Evolutionary conservation across 2,888 invertebrate species (phyloP).

Genomic region (Fragum fragum): DNA sequence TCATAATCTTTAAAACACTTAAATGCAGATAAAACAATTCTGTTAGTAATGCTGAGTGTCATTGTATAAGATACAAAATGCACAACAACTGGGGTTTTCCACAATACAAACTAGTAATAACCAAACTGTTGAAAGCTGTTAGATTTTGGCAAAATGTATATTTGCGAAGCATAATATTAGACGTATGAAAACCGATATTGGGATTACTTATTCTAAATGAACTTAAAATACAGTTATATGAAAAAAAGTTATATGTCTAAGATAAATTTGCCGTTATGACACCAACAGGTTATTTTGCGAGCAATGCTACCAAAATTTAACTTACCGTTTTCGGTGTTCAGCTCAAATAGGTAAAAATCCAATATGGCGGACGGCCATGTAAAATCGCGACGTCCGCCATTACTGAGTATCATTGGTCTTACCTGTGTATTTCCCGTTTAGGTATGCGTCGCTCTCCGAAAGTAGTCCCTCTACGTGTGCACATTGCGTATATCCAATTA

Average conservation of each 20-base stretch:
- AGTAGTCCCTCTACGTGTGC: slow-evolving; percentile 61
- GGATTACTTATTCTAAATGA: too few relatives aligned
- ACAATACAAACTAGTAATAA: too few relatives aligned
- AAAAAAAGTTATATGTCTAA: too few relatives aligned
- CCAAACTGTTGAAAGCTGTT: too few relatives aligned
- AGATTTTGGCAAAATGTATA: too few relatives aligned
- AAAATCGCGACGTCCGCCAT: slow-evolving; percentile 53
- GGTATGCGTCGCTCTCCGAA: slow-evolving; percentile 52
- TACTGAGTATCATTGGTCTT: slow-evolving; percentile 48
- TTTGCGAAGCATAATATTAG: too few relatives aligned
- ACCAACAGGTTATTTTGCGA: neutral
- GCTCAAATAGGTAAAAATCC: slow-evolving; percentile 15
- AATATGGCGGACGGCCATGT: slow-evolving; percentile 25
- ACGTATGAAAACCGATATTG: too few relatives aligned
- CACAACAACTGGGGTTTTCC: neutral
- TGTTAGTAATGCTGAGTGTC: slow-evolving; percentile 2
- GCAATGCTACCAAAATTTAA: neutral
- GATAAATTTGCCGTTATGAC: too few relatives aligned
- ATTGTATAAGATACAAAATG: neutral
- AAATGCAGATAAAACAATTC: neutral
- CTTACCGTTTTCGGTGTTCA: neutral
- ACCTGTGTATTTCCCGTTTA: slow-evolving; percentile 50
- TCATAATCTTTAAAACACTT: neutral
- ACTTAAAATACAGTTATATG: too few relatives aligned
- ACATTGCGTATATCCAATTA: slow-evolving; percentile 62